Evolutionary conservation across 2,797 vertebrate genomes (phyloP), one percentile per base, ranked within the genome.

Genomic region (Mormyrops attenuatus): DNA sequence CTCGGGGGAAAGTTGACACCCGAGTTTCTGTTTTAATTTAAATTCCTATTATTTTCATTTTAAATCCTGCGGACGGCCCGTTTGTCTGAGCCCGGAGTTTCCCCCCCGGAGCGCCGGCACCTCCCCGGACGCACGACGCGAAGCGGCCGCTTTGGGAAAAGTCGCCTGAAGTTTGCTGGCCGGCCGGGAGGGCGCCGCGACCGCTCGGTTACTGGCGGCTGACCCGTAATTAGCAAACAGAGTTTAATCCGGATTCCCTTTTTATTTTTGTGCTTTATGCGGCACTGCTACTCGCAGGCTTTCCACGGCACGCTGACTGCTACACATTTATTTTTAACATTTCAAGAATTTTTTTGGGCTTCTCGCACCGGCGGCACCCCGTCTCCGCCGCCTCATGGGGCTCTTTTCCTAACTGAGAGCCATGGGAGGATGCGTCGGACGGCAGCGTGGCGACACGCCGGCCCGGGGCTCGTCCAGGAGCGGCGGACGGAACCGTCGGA

Each of bases 371-470:
- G 52, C 47, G 7, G 17, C 57, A 47, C 73, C 50, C 69, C 30
- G 49, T 89, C 5, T 90, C 20, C 6, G 47, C 30, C 47, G 84
- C 44, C 49, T 49, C 84, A 97, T 97, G 96, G 94, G 91, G 93
- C 92, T 94, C 90, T 91, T 89, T 91, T 89, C 80, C 17, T 38
- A 91, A 91, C 91, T 92, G 93, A 92, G 91, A 89, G 94, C 92
- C 94, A 99, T 99, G 98, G 98, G 98, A 96, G 97, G 98, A 95
- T 99, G 98, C 94, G 96, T 99, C 94, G 98, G 98, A 92, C 96
- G 98, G 95, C 97, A 98, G 93, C 96, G 94, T 90, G 95, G 96
- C 90, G 97, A 98, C 92, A 95, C 97, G 44, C 96, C 96, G 90
- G 95, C 95, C 93, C 94, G 94, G 89, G 95, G 94, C 6, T 95